A percentile compares a stretch with the other conserved stretches of the same genome.
phyloP scores from a whole-genome alignment of 2,888 invertebrate species.

The Drosophila antonietae region DNA sequence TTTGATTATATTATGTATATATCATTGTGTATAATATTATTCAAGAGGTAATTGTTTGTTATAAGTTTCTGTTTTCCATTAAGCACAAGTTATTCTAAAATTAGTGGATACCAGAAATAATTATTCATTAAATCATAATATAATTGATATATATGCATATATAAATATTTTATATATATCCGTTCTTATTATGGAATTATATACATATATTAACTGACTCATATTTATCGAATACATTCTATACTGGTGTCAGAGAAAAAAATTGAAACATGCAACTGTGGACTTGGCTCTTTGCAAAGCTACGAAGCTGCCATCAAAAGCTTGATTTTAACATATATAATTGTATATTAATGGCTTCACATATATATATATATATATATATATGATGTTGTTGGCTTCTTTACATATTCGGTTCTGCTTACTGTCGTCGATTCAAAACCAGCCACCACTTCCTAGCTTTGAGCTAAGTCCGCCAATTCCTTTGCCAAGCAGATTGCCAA shows the following conservation, averaged over 20 bases:
- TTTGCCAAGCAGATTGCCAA: conserved; percentile 95
- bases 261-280: conserved; percentile 22
- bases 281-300: conserved; percentile 50
- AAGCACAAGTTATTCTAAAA: conserved; percentile 15
- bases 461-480: conserved; percentile 95
- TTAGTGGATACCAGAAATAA: conserved; percentile 11
- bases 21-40: conserved; percentile 25
- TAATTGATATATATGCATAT: conserved; percentile 6
- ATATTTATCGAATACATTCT: conserved; percentile 3
- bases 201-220: not conserved
- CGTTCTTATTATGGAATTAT: not conserved
- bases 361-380: not conserved
- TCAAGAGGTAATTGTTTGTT: conserved; percentile 43
- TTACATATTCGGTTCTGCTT: not conserved
- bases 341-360: too few relatives aligned
- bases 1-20: conserved; percentile 13
- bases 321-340: conserved; percentile 10
- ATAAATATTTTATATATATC: not conserved
- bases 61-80: conserved; percentile 14
- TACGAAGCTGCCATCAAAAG: conserved; percentile 37
- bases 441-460: conserved; percentile 94
- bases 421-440: conserved; percentile 88
- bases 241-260: conserved; percentile 10
- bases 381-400: not conserved
- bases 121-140: conserved; percentile 7